These are phyloP conservation scores for Holcopasites calliopsidis DNA, from an alignment of 1,140 invertebrate genomes.

Conservation along the genomic window DNA sequence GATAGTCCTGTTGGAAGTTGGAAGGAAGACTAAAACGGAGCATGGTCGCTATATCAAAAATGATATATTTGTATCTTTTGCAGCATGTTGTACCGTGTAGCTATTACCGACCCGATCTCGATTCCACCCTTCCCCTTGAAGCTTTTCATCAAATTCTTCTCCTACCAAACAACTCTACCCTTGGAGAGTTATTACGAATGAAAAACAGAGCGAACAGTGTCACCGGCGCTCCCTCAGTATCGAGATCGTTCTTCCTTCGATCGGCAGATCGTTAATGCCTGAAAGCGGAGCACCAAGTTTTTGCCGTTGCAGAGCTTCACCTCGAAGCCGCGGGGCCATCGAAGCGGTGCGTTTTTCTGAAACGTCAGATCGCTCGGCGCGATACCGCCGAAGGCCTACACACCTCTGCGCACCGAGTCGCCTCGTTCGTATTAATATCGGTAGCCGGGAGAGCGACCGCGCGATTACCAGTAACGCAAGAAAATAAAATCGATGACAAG, in stretches of 20 bases:
- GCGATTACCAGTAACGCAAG: slow-evolving; percentile 22
- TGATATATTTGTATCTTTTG: too few species aligned
- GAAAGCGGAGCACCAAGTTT: not conserved
- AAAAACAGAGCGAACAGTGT: not conserved
- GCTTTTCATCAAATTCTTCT: too few species aligned
- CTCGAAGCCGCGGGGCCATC: not conserved
- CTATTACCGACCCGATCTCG: too few species aligned
- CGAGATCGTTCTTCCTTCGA: not conserved
- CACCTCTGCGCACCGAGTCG: not conserved
- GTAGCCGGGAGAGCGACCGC: too few species aligned
- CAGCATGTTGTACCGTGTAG: too few species aligned
- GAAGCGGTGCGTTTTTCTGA: not conserved
- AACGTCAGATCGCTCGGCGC: not conserved
- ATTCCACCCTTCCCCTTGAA: too few species aligned
- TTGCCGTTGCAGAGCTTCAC: not conserved
- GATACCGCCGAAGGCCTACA: not conserved
- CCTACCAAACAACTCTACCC: too few species aligned
- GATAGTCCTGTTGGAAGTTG: too few species aligned
- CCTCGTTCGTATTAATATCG: slow-evolving; percentile 11
- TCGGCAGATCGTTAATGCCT: not conserved
- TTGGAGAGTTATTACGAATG: not conserved
- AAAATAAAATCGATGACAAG: slow-evolving; percentile 27
- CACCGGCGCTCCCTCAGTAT: not conserved
- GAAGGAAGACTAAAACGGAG: too few species aligned
- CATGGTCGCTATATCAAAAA: too few species aligned